Evolutionary conservation across 2,888 invertebrate genomes (phyloP), one percentile per base, ranked within the genome.

Genomic region (Cataglyphis livida): DNA sequence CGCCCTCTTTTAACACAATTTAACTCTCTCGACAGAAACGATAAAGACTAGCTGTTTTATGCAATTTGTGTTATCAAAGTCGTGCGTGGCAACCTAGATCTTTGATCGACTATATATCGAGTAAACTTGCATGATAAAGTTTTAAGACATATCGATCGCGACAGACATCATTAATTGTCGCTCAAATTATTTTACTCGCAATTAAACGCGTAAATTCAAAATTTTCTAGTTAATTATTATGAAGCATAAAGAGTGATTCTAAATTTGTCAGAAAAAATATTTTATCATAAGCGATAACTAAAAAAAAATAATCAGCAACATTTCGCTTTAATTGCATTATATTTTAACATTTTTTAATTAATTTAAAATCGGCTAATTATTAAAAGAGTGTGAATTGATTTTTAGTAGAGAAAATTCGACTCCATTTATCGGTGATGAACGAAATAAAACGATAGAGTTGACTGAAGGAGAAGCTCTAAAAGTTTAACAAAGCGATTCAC

Each of bases 1-100:
- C 78, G 25, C 59, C 71, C 71, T 71, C 59, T 71, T 71, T 61
- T 12, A 71, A 79, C 12, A 12, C 35, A 7, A 79, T 61, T 79
- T 61, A 48, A 61, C 48, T 57, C 21, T 18, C 41, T 25, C 54
- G 41, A 41, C 41, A 25, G 28, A 59, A 57, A 48, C 57, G 21
- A 70, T 70, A 71, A 68, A 61, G 59, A 71, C 48, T 38, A 41
- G 59, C 44, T 79, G 59, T 35, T 59, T 68, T 4, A n/a, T 44
- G 32, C 41, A 68, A 68, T 68, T 68, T 70, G 12, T 28, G 51
- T 10, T 59, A 25, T n/a, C 54, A 57, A 65, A 51, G 51, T 54
- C 35, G 21, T n/a, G 35, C 51, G 38, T 38, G n/a, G 41, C 59
- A 59, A 68, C 12, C 48, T 68, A 44, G 3, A 68, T 59, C 21